Evolutionary conservation across 1,140 invertebrate genomes (phyloP).

Genomic region (Drosophila sp.): DNA sequence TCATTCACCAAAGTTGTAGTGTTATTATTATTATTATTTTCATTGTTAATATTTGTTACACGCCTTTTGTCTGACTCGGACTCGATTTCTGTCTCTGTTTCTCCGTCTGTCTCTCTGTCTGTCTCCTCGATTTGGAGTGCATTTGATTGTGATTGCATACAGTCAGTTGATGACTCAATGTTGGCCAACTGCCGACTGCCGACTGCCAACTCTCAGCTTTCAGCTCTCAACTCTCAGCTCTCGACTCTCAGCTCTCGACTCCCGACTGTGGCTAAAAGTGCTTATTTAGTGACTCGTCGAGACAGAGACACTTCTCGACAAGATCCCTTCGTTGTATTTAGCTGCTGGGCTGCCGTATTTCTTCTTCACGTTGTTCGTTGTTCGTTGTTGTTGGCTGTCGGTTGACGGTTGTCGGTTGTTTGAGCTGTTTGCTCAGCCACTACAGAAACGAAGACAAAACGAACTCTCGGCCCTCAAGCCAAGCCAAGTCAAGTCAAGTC

Average conservation of each 20-base stretch:
- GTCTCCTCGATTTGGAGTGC: slow-evolving; percentile 38
- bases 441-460: slow-evolving; percentile 67
- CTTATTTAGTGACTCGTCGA: slow-evolving; percentile 81
- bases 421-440: slow-evolving; percentile 77
- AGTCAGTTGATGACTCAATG: slow-evolving; percentile 57
- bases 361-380: no score
- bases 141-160: slow-evolving; percentile 77
- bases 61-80: slow-evolving; percentile 68
- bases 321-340: slow-evolving; percentile 30
- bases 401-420: slow-evolving; percentile 50
- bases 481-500: no score
- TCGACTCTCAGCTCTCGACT: slow-evolving; percentile 53
- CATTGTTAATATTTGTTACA: slow-evolving; percentile 83
- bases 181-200: slow-evolving; percentile 7
- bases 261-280: slow-evolving; percentile 53
- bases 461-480: slow-evolving; percentile 35
- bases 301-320: slow-evolving; percentile 66
- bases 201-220: slow-evolving; percentile 37
- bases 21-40: slow-evolving; percentile 83
- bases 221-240: slow-evolving; percentile 14
- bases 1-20: slow-evolving; percentile 73
- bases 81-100: not conserved
- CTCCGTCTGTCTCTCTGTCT: not conserved
- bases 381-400: slow-evolving; percentile 20
- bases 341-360: slow-evolving; percentile 68